Base-by-base conservation (phyloP, 2,888 invertebrate species). In the Drosophila nr. medialis region DNA sequence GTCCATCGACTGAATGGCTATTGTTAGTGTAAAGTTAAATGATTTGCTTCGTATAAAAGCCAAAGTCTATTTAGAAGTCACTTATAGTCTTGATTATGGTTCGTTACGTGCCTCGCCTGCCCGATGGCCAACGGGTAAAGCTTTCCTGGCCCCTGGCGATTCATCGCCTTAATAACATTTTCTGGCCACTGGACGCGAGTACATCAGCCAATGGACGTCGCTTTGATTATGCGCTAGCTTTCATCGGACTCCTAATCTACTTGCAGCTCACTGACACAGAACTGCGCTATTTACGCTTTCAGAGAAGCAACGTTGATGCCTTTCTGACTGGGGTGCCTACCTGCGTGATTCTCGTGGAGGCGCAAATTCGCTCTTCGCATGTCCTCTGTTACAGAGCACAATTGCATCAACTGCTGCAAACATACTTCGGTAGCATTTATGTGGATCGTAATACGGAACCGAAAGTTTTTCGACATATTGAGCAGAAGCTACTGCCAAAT, bases 171-270 rank as follows among this genome's bases (percentile, higher is more conserved):
- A 91, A 90, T 65, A 77, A 75, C 24, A 71, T 91, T 18, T 87
- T 81, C 56, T 91, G 91, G 91, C 91, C 91, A 1, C 53, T 91
- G 63, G 90, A 87, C 36, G 75, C 80, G 18, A 69, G 64, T 5
- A 75, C 70, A 7, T 72, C 59, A 3, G 4, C 64, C 8, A 24
- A 11, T 5, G 71, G 77, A 64, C 51, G 51, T 2, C 36, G 65
- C 15, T 53, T 84, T 7, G 85, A 88, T 56, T 72, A 79, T 2
- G 45, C 72, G 0, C 5, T 80, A 1, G 81, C 79, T 10, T 1
- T 76, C 1, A 2, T 86, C 8, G 79, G 75, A 1, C 75, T 80
- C 29, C 5, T 82, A 1, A 34, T 80, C 0, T 90, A 80, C 8
- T 0, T 82, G 29, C 30, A 81, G 21, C 81, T 83, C 42, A 81